Conservation (phyloP, 2,797 vertebrate species). For the Enteromius anoplus region DNA sequence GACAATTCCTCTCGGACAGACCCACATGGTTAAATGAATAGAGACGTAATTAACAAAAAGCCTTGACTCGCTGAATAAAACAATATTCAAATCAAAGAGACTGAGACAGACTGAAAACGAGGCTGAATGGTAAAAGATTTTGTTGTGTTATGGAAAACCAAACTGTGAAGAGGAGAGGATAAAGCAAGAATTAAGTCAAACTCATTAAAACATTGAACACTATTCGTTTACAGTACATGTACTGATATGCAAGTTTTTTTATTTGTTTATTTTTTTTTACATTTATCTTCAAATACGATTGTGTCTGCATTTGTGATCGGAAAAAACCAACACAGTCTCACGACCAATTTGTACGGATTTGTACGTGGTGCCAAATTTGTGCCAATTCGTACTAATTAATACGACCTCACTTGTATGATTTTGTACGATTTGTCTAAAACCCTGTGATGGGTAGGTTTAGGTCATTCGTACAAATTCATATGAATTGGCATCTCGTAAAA, state of each 20-base stretch:
- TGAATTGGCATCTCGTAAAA: too few species aligned
- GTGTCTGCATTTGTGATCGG: too few species aligned
- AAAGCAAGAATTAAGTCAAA: neutral
- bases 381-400: too few species aligned
- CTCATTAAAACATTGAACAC: neutral
- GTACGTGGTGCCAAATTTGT: too few species aligned
- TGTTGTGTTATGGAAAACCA: neutral
- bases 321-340: too few species aligned
- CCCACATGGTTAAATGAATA: constrained; percentile 81
- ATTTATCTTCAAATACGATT: neutral
- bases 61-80: constrained; percentile 66
- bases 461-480: too few species aligned
- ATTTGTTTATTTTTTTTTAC: neutral
- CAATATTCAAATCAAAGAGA: constrained; percentile 65
- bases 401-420: too few species aligned
- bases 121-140: neutral
- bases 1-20: constrained; percentile 74
- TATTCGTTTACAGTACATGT: neutral
- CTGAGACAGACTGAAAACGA: neutral
- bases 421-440: too few species aligned
- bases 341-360: too few species aligned
- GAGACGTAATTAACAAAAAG: constrained; percentile 83
- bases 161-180: constrained; percentile 10
- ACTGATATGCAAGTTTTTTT: neutral
- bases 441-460: too few species aligned